Conservation (phyloP, 2,888 invertebrate genomes). For the Pemphredon lugubris region DNA sequence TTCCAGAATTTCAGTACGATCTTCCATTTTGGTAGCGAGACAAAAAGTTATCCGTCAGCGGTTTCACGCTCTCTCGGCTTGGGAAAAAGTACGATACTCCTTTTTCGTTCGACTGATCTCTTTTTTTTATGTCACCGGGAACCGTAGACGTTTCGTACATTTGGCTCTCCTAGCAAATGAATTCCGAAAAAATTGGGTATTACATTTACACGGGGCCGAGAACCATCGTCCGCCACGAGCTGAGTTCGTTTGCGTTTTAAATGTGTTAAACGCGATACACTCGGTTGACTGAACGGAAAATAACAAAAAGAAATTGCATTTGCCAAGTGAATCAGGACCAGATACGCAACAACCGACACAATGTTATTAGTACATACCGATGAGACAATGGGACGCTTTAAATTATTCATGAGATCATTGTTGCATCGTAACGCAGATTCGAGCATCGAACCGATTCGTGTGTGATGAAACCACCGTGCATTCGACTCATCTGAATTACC, state of each 20-base stretch:
- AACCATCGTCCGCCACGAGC: no score
- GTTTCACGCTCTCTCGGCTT: not conserved
- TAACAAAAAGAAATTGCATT: constrained; percentile 42
- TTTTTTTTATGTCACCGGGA: no score
- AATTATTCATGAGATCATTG: constrained; percentile 65
- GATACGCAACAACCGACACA: constrained; percentile 54
- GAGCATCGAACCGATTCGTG: constrained; percentile 33
- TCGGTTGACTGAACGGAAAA: constrained; percentile 35
- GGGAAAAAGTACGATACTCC: not conserved
- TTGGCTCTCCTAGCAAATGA: no score
- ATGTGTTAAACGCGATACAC: constrained; percentile 22
- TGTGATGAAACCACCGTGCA: constrained; percentile 43
- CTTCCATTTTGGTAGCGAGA: not conserved
- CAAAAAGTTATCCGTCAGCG: not conserved
- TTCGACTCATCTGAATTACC: constrained; percentile 26
- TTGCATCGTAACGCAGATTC: constrained; percentile 55
- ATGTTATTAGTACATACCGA: constrained; percentile 61
- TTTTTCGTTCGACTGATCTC: not conserved
- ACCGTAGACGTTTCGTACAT: not conserved
- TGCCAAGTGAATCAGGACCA: constrained; percentile 49
- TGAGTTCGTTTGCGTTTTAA: constrained; percentile 30
- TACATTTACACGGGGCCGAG: no score
- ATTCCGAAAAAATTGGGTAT: no score
- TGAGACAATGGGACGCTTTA: constrained; percentile 57
- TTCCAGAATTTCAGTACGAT: not conserved